A percentile compares a stretch with the other conserved stretches of the same genome.
These are phyloP conservation scores for Urocitellus parryii DNA, from an alignment of 2,113 vertebrate species.

Conservation along the genomic window DNA sequence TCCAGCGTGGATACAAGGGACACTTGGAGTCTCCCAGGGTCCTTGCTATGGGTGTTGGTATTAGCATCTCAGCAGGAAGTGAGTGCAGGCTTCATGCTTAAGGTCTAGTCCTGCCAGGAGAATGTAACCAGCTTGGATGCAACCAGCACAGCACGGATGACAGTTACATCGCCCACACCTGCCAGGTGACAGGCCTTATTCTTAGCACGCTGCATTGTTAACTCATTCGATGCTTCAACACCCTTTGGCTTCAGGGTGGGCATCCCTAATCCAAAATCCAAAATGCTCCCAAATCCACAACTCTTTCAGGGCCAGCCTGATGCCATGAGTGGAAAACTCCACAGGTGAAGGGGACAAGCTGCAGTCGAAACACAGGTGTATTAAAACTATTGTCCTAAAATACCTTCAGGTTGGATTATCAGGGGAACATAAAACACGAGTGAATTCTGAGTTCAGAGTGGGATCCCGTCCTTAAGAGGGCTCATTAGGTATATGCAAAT, in stretches of 20 bases:
- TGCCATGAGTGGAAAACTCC: neutral
- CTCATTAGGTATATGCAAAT: no score
- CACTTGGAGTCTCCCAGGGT: neutral
- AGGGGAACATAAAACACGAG: neutral
- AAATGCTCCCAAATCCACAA: neutral
- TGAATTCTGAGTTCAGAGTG: neutral
- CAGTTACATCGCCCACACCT: rapidly evolving
- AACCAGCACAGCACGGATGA: rapidly evolving
- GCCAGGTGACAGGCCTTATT: neutral
- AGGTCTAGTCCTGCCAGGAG: neutral
- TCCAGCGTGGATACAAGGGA: neutral
- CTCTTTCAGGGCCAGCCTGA: neutral
- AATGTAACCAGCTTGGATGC: neutral
- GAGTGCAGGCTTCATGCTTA: rapidly evolving
- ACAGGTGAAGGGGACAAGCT: no score
- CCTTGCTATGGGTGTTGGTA: neutral
- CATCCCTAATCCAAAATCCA: neutral
- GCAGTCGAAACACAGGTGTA: neutral
- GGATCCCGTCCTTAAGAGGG: no score
- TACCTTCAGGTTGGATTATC: neutral
- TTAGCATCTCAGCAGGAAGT: neutral
- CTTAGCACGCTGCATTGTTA: rapidly evolving
- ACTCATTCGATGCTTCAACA: neutral
- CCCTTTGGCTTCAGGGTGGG: neutral
- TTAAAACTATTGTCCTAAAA: neutral